These are phyloP conservation scores for Philereme vetulata DNA, from an alignment of 2,888 invertebrate genomes.

Conservation along the genomic window DNA sequence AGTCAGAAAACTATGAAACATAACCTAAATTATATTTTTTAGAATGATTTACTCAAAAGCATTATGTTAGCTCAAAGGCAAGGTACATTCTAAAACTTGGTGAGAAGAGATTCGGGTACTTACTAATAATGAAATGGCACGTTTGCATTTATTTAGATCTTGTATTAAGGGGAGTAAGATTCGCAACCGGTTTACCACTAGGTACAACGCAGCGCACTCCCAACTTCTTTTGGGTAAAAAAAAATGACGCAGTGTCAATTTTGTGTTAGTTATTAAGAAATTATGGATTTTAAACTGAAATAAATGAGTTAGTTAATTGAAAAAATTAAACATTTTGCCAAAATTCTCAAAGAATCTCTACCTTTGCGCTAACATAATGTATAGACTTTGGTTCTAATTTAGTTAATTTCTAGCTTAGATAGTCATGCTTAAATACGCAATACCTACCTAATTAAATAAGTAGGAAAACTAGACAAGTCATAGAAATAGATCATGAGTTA, in stretches of 20 bases:
- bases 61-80: not conserved
- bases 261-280: too few species aligned
- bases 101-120: too few species aligned
- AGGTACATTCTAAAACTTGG: not conserved
- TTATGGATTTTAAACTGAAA: too few species aligned
- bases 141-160: too few species aligned
- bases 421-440: not conserved
- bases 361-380: not conserved
- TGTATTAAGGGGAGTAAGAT: too few species aligned
- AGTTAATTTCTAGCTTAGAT: not conserved
- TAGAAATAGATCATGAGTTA: constrained; percentile 60
- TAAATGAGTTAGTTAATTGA: too few species aligned
- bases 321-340: not conserved
- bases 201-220: too few species aligned
- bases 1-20: not conserved
- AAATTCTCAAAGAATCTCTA: not conserved
- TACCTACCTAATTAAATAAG: not conserved
- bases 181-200: too few species aligned
- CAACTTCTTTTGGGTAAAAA: too few species aligned
- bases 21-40: not conserved
- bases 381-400: not conserved
- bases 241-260: too few species aligned
- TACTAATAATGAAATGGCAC: too few species aligned
- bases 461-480: constrained; percentile 40
- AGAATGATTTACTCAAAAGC: not conserved